Conservation (phyloP, 2,888 invertebrate genomes). For the Chirona hameri region DNA sequence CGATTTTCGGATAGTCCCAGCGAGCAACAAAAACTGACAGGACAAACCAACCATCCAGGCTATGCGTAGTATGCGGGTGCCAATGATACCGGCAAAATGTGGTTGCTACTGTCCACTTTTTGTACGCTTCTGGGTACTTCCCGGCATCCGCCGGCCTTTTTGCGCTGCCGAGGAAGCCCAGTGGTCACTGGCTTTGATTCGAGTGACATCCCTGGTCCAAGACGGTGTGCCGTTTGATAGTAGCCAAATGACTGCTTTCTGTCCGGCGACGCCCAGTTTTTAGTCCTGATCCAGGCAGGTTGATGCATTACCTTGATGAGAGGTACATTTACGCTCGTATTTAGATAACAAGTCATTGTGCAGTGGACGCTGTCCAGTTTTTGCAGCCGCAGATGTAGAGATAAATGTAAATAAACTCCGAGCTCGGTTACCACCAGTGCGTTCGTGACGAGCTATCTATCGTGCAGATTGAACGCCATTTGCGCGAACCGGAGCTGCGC, state of each 20-base stretch:
- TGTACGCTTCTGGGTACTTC: not conserved
- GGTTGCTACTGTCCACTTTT: not conserved
- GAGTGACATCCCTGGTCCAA: not conserved
- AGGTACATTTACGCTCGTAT: not conserved
- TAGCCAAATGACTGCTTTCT: not conserved
- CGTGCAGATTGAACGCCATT: not conserved
- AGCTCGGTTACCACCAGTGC: not conserved
- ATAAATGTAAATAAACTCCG: not conserved
- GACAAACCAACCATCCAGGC: not conserved
- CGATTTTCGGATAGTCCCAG: not conserved
- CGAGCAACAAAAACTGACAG: not conserved
- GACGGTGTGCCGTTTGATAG: not conserved
- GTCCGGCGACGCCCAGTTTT: not conserved
- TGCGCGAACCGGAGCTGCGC: not conserved
- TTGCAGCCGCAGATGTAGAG: not conserved
- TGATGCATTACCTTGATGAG: slow-evolving; percentile 2
- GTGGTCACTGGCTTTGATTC: not conserved
- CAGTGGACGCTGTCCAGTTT: not conserved
- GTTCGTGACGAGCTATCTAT: not conserved
- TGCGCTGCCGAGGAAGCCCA: not conserved
- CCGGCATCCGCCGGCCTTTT: not conserved
- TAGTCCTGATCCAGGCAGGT: not conserved
- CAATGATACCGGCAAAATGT: not conserved
- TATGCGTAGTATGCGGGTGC: not conserved
- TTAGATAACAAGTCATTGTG: not conserved